Evolutionary conservation across 2,113 vertebrate genomes (phyloP).

Genomic region (Corythoichthys haematopterus): DNA sequence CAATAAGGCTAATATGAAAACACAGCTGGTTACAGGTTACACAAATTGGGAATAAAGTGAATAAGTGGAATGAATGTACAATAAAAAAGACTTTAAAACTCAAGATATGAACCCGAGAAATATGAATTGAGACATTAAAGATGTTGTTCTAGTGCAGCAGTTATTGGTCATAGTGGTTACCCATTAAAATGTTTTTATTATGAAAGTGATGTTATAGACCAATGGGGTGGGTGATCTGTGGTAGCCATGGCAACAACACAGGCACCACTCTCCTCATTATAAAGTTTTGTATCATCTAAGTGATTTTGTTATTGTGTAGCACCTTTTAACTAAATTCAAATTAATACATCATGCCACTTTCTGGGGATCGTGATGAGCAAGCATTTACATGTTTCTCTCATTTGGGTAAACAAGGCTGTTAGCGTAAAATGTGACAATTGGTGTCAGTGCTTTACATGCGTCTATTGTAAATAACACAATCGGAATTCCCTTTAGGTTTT

Average conservation of each 20-base stretch:
- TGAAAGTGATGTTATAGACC: neutral
- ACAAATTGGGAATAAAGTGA: too few relatives aligned
- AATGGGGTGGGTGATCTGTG: neutral
- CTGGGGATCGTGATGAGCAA: neutral
- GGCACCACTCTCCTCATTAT: neutral
- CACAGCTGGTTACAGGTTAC: too few relatives aligned
- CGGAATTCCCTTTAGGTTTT: neutral
- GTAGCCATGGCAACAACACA: neutral
- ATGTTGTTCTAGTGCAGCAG: neutral
- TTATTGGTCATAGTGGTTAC: neutral
- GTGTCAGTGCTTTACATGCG: neutral
- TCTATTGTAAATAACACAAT: constrained; percentile 3
- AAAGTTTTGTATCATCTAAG: neutral
- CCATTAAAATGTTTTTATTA: neutral
- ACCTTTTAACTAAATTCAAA: neutral
- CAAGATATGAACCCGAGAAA: neutral
- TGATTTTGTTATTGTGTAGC: neutral
- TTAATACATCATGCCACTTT: neutral
- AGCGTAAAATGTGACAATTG: too few relatives aligned
- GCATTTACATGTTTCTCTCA: neutral
- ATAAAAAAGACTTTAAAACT: neutral
- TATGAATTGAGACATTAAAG: neutral
- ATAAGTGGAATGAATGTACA: too few relatives aligned
- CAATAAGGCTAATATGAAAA: too few relatives aligned
- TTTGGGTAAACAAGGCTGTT: neutral